These are phyloP conservation scores for Sitta europaea DNA, from an alignment of 2,113 vertebrate genomes.

Conservation along the genomic window DNA sequence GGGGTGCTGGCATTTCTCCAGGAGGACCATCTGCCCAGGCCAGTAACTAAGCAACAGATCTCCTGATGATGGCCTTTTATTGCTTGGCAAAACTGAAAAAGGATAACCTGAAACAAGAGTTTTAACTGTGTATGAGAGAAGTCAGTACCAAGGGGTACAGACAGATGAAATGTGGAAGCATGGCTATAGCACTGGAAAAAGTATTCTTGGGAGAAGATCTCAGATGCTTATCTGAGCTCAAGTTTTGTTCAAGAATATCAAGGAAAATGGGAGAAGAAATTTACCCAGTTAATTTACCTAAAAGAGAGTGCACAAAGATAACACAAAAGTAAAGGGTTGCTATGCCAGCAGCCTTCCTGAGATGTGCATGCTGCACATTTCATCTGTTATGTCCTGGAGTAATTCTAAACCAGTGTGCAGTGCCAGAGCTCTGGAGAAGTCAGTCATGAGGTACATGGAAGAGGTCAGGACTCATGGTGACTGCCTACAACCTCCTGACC, in stretches of 20 bases:
- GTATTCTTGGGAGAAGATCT: background rate
- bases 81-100: background rate
- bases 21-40: background rate
- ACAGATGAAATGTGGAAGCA: background rate
- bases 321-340: background rate
- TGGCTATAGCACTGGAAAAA: background rate
- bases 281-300: background rate
- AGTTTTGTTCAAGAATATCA: background rate
- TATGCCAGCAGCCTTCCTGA: background rate
- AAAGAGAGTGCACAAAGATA: fast-evolving
- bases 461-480: background rate
- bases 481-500: background rate
- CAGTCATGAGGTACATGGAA: background rate
- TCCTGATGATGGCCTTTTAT: background rate
- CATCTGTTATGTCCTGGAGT: background rate
- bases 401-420: background rate
- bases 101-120: background rate
- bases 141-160: background rate
- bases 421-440: background rate
- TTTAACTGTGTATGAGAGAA: background rate
- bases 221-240: background rate
- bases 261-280: background rate
- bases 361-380: background rate
- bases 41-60: background rate
- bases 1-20: background rate